These are phyloP conservation scores for Protobothrops mucrosquamatus DNA, from an alignment of 2,113 vertebrate species.

Conservation along the genomic window DNA sequence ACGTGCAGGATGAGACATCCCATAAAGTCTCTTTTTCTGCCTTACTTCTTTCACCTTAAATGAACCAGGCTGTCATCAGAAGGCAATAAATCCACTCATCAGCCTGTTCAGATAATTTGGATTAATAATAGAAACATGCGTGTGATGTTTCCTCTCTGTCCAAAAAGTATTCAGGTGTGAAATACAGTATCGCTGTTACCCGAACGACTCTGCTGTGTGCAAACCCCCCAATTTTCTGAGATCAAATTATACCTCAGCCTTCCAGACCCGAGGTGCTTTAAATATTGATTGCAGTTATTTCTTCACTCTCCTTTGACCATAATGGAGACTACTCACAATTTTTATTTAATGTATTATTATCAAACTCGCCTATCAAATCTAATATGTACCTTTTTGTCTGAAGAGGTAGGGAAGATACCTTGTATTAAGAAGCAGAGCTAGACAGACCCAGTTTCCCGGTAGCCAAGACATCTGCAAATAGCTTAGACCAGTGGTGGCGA, in stretches of 20 bases:
- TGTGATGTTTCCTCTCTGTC: constrained; percentile 13
- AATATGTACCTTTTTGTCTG: neutral
- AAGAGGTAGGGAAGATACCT: neutral
- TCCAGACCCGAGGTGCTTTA: constrained; percentile 55
- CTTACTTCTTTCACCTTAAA: constrained; percentile 22
- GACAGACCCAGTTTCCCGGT: neutral
- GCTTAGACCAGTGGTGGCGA: no score
- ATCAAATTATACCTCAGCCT: constrained; percentile 59
- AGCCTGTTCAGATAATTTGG: neutral
- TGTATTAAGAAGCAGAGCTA: neutral
- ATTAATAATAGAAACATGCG: neutral
- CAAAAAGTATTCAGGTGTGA: constrained; percentile 38
- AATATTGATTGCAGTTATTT: constrained; percentile 58
- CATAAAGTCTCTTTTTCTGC: neutral
- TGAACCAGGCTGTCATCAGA: constrained; percentile 3
- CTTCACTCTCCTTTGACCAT: constrained; percentile 48
- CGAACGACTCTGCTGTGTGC: constrained; percentile 25
- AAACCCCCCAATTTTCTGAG: constrained; percentile 61
- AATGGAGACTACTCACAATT: constrained; percentile 55
- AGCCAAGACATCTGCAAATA: neutral
- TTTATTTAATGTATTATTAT: constrained; percentile 57
- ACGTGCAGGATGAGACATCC: neutral
- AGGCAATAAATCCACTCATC: constrained; percentile 27
- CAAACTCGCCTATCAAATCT: constrained; percentile 48
- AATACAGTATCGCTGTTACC: constrained; percentile 40